These are phyloP conservation scores for Pardosa pseudoannulata DNA, from an alignment of 2,888 invertebrate genomes.

Conservation along the genomic window DNA sequence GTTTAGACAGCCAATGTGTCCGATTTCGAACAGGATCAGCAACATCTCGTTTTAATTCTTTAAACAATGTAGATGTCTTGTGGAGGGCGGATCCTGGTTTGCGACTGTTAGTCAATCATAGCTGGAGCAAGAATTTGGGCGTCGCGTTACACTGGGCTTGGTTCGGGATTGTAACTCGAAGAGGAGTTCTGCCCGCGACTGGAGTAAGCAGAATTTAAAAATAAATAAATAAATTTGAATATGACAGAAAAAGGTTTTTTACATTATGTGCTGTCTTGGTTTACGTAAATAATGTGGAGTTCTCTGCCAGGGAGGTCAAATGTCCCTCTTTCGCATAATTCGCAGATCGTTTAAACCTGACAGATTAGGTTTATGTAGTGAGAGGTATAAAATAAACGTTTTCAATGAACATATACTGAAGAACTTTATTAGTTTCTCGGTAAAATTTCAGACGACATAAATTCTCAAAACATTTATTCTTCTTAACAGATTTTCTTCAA, in stretches of 20 bases:
- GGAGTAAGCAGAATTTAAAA: neutral
- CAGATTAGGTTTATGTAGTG: neutral
- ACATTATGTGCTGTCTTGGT: neutral
- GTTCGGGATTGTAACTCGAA: neutral
- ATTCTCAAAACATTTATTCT: too few species aligned
- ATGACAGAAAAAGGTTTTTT: neutral
- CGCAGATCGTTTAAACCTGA: neutral
- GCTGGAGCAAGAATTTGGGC: constrained; percentile 4
- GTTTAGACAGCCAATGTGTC: neutral
- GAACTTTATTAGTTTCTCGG: too few species aligned
- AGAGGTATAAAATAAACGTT: neutral
- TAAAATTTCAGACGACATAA: too few species aligned
- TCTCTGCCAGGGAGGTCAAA: neutral
- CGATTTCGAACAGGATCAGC: constrained; percentile 3
- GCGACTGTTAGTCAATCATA: constrained; percentile 19
- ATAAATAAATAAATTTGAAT: too few species aligned
- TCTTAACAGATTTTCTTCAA: too few species aligned
- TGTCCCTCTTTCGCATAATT: neutral
- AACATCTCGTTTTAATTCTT: neutral
- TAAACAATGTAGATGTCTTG: constrained; percentile 1
- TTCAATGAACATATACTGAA: constrained; percentile 7
- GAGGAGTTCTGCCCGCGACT: neutral
- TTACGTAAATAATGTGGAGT: neutral
- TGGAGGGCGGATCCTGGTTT: constrained; percentile 18
- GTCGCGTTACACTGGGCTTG: constrained; percentile 9